Base-by-base conservation (phyloP, 2,113 vertebrate genomes). In the Tetrao urogallus region DNA sequence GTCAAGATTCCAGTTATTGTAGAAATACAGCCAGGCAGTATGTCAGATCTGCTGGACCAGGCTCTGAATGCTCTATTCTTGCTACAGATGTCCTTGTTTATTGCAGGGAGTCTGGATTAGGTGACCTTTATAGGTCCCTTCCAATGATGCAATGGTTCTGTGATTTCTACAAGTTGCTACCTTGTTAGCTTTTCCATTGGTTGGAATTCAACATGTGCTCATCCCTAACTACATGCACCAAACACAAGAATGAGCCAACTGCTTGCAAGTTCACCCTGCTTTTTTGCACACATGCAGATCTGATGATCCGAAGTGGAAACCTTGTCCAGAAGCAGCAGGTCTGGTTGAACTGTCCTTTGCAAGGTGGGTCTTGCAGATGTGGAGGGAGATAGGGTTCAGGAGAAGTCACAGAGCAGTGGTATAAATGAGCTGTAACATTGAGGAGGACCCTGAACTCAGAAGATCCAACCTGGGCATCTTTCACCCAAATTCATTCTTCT, bases 361-460 rank as follows among this genome's bases (percentile, higher is more conserved):
- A 24, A 50, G 17, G 11, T 48, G 61, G 24, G n/a, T 86, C 47
- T 85, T 54, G 22, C 38, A 34, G 3, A 34, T 17, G 6, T 5
- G 19, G 24, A 56, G 40, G 8, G 6, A 42, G 34, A 22, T 47
- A 22, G 0, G 1, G 4, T 17, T 13, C 8, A 7, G 14, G 10
- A 54, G 61, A 69, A 48, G 75, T 67, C 45, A 54, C 1, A 11
- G 25, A 36, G 25, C 21, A 56, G 34, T 42, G 47, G 16, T 69
- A 28, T 6, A 34, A 63, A 22, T 12, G 25, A 80, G 11, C 28
- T 54, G 24, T 4, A 17, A 42, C 17, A 42, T 5, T 3, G 16
- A 18, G 28, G 54, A 56, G 42, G 56, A 57, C 13, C 17, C 7
- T 43, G 17, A 13, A 47, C 34, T 24, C 20, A n/a, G 50, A 52